These are phyloP conservation scores for Tragelaphus scriptus DNA, from an alignment of 2,113 vertebrate species.

Conservation along the genomic window DNA sequence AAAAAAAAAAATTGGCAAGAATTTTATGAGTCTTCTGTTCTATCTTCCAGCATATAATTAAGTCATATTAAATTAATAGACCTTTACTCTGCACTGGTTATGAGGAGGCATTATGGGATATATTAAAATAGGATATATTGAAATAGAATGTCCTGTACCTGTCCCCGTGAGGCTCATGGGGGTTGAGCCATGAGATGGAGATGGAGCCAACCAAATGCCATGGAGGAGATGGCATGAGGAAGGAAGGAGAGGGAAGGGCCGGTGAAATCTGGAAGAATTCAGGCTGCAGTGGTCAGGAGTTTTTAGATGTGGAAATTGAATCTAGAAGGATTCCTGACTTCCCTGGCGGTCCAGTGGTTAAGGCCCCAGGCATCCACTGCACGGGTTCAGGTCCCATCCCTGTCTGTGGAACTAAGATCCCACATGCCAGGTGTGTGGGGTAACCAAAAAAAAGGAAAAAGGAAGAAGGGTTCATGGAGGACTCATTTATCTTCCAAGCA, in stretches of 20 bases:
- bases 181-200: too few species aligned
- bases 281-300: background rate
- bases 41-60: background rate
- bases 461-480: background rate
- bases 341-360: background rate
- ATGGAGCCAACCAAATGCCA: rapidly evolving
- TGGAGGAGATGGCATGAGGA: background rate
- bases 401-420: background rate
- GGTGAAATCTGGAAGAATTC: background rate
- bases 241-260: background rate
- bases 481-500: background rate
- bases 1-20: background rate
- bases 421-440: background rate
- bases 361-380: background rate
- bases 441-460: background rate
- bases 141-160: background rate
- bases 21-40: background rate
- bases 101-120: background rate
- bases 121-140: background rate
- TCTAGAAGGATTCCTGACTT: background rate
- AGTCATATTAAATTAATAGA: background rate
- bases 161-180: background rate
- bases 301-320: background rate
- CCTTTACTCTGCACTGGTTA: background rate
- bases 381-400: background rate